These are phyloP conservation scores for Tokudaia muenninki DNA, from an alignment of 2,797 vertebrate genomes.

Conservation along the genomic window DNA sequence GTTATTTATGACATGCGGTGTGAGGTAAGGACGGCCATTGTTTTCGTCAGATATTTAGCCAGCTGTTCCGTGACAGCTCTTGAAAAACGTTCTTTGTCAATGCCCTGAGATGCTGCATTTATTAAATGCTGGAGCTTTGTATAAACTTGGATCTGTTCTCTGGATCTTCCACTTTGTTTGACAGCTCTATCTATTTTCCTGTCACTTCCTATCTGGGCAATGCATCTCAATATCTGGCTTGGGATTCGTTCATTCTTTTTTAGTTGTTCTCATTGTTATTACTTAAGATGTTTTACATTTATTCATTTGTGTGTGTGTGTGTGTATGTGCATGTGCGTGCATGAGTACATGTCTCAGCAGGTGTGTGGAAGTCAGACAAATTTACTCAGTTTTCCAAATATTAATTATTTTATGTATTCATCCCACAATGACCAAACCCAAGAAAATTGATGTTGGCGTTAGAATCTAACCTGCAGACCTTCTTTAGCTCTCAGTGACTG, in stretches of 20 bases:
- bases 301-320: neutral
- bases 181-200: slow-evolving; percentile 55
- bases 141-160: slow-evolving; percentile 41
- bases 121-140: slow-evolving; percentile 44
- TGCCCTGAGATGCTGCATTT: slow-evolving; percentile 52
- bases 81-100: slow-evolving; percentile 53
- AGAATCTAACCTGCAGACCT: neutral
- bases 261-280: neutral
- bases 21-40: slow-evolving; percentile 68
- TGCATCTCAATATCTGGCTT: neutral
- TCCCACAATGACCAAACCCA: neutral
- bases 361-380: neutral
- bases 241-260: neutral
- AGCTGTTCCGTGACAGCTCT: slow-evolving; percentile 49
- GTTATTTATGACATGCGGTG: slow-evolving; percentile 49
- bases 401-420: neutral
- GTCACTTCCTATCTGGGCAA: slow-evolving; percentile 33
- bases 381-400: neutral
- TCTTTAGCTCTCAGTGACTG: neutral
- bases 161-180: slow-evolving; percentile 60
- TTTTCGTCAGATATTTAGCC: slow-evolving; percentile 43
- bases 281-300: neutral
- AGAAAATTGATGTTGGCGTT: neutral
- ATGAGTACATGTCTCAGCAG: neutral
- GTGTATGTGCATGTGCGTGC: neutral